Conservation (phyloP, 2,113 vertebrate genomes). For the Cottus gobio region DNA sequence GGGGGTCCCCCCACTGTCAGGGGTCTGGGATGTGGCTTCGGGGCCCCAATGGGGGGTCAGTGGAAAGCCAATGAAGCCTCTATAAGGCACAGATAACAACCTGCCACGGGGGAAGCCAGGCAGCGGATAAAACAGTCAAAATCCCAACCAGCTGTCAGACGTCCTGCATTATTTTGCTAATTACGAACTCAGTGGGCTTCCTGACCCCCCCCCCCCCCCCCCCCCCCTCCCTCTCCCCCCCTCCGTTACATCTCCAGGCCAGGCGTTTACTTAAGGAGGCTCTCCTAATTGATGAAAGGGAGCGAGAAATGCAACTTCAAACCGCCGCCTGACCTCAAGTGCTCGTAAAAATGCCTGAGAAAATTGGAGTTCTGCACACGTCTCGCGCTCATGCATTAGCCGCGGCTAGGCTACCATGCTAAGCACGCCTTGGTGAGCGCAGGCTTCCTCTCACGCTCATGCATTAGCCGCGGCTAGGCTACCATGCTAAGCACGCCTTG, state of each 20-base stretch:
- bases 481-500: too few species aligned
- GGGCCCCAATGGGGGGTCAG: conserved; percentile 43
- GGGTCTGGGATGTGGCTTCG: conserved; percentile 41
- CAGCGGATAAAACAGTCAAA: conserved; percentile 66
- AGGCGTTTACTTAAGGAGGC: conserved; percentile 68
- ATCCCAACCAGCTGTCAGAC: conserved; percentile 74
- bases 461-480: too few species aligned
- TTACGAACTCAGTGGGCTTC: conserved; percentile 77
- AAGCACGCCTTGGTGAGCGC: too few species aligned
- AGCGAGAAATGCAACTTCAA: conserved; percentile 60
- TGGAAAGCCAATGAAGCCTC: conserved; percentile 52
- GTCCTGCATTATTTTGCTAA: conserved; percentile 72
- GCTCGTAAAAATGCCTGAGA: conserved; percentile 69
- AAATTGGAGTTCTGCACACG: conserved; percentile 50
- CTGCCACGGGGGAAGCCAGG: conserved; percentile 54
- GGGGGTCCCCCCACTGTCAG: conserved; percentile 57
- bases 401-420: too few species aligned
- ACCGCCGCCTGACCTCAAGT: conserved; percentile 64
- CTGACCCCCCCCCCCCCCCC: conserved; percentile 26
- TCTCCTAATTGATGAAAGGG: conserved; percentile 79
- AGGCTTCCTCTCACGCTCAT: too few species aligned
- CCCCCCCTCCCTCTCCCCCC: conserved; percentile 50
- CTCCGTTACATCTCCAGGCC: conserved; percentile 68
- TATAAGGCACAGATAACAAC: conserved; percentile 67
- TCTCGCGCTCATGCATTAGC: conserved; percentile 5